Base-by-base conservation (phyloP, 2,797 vertebrate genomes). In the Antrozous pallidus region DNA sequence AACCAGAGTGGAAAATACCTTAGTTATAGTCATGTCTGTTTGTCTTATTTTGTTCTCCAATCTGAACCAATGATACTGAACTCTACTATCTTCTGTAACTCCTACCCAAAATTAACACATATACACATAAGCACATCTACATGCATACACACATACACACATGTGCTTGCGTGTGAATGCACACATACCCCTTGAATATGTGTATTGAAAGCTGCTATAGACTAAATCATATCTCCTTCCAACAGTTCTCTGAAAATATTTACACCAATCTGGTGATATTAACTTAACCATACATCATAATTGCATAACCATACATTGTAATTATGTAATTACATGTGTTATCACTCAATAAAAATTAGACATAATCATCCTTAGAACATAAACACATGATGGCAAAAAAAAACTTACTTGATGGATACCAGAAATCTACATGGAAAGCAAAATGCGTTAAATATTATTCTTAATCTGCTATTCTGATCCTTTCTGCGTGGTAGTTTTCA, bases 211-310 rank as follows among this genome's bases (percentile, higher is more conserved):
- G 45, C 93, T 97, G 63, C 90, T 91, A 97, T 79, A 78, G 42
- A 89, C 58, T 91, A 95, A 89, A 92, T 96, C 47, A 94, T 92
- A 28, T 82, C 90, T 92, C 33, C 10, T 70, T 93, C 82, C 28
- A 96, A 90, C 58, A 96, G 94, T 89, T 96, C 81, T 97, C 91
- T 97, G 81, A 97, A 97, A 92, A 97, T 97, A 93, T 97, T 95
- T 82, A 63, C 73, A 85, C 69, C 12, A 93, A 97, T 97, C 89
- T 92, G 93, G 31, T 96, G 94, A 87, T 96, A 97, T 97, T 98
- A 98, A 95, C 93, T 97, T 97, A 97, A 98, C 97, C 97, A 94
- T 92, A 93, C 54, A 97, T 82, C 93, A 97, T 96, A 97, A 97
- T 97, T 97, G 96, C 45, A 14, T 97, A 98, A 98, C 97, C 96